These are phyloP conservation scores for Lamellibrachia satsuma DNA, from an alignment of 2,888 invertebrate species.

Conservation along the genomic window DNA sequence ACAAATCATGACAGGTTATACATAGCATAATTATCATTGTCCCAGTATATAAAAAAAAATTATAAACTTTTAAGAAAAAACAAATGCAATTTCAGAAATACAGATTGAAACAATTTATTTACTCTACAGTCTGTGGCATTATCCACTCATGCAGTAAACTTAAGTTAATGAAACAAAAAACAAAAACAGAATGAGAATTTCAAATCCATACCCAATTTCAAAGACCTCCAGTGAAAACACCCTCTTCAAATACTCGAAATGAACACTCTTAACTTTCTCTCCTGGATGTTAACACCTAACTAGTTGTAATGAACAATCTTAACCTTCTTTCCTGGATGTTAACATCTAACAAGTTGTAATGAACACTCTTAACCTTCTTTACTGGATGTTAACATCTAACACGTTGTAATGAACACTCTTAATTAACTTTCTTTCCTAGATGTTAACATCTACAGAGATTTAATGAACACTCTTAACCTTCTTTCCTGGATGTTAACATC, in stretches of 20 bases:
- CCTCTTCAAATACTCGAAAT: background rate
- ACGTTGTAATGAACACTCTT: no score
- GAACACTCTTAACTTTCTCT: background rate
- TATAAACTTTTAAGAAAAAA: background rate
- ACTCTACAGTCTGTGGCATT: background rate
- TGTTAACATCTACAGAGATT: no score
- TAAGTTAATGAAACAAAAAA: background rate
- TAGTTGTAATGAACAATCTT: no score
- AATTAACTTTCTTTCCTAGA: no score
- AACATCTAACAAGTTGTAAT: no score
- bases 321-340: no score
- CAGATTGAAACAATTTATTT: background rate
- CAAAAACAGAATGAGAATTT: background rate
- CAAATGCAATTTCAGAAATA: background rate
- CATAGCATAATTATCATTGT: background rate
- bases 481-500: no score
- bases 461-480: no score
- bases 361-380: no score
- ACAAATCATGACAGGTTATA: background rate
- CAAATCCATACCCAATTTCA: background rate
- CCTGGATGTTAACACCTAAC: background rate
- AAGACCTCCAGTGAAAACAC: background rate
- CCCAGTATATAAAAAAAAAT: background rate
- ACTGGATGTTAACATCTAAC: no score
- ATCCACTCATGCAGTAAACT: background rate